These are phyloP conservation scores for Notolabrus celidotus DNA, from an alignment of 2,797 vertebrate species.

Conservation along the genomic window DNA sequence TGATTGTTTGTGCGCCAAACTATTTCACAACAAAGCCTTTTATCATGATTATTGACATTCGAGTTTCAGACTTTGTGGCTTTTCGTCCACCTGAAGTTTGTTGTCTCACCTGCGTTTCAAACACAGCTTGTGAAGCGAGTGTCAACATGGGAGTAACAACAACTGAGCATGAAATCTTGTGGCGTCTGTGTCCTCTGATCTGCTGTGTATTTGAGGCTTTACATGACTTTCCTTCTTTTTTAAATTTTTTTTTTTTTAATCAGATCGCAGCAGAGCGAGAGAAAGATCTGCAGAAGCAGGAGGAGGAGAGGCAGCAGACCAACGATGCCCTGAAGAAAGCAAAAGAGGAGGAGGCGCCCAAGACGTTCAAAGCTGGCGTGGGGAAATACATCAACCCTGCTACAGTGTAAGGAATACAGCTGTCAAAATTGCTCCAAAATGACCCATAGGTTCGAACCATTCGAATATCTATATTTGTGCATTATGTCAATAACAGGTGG, in stretches of 20 bases:
- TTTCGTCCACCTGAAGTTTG: not conserved
- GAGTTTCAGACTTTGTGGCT: not conserved
- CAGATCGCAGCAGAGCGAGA: conserved; percentile 93
- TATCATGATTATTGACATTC: not conserved
- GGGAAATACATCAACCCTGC: conserved; percentile 96
- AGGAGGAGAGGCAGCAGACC: conserved; percentile 82
- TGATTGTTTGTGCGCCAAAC: not conserved
- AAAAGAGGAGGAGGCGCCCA: conserved; percentile 84
- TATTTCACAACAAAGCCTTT: not conserved
- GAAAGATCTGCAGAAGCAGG: conserved; percentile 84
- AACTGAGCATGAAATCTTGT: not conserved
- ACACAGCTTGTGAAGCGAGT: not conserved
- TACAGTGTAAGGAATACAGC: conserved; percentile 89
- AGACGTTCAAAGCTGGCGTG: conserved; percentile 91
- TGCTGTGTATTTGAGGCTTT: not conserved
- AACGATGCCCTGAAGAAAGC: conserved; percentile 77
- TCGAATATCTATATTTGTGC: too few species aligned
- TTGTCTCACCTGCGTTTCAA: not conserved
- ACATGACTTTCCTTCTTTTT: too few species aligned
- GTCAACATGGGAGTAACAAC: not conserved
- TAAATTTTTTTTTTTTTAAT: conserved; percentile 24
- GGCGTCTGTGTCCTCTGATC: not conserved
- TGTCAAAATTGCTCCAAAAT: too few species aligned
- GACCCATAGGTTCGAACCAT: too few species aligned
- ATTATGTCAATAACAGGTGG: too few species aligned